Base-by-base conservation (phyloP, 2,113 vertebrate species). In the Solea solea region DNA sequence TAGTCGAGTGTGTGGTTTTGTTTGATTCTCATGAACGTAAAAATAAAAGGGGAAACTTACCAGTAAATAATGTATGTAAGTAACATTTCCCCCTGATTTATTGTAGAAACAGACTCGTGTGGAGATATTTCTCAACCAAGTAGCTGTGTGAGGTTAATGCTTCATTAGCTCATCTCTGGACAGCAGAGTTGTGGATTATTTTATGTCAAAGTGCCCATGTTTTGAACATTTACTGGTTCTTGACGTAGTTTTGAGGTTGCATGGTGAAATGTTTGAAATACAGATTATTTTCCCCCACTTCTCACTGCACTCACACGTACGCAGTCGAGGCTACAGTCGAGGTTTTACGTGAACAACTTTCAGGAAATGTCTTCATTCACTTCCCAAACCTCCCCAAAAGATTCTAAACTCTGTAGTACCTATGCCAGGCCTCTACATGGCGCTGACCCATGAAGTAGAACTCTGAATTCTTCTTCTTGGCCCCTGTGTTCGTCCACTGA, bases 401-500 rank as follows among this genome's bases (percentile, higher is more conserved):
- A n/a, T n/a, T 5, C 28, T 5, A 34, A 34, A 34, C 34, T 34
- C 5, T 34, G 34, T 2, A 34, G 34, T 34, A 34, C 34, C 3
- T 34, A 34, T 34, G 5, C 34, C 34, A 34, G 34, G 5, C 34
- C 34, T 34, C 3, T 6, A 34, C 5, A 6, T 34, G 34, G 34
- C 5, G 34, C 34, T 34, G 34, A 21, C 21, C 21, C 21, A 21
- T 21, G 21, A 21, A 21, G 21, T 21, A 21, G 21, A 21, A 21
- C 21, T 21, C 21, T 21, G 21, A 21, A 21, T 21, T 21, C 21
- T 21, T 21, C 21, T 21, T 21, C 21, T 1, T 21, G 21, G 21
- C 21, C 21, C 62, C 67, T 76, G 62, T 5, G 60, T 52, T 62
- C 7, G 60, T 52, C 59, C 50, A 0, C 69, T 81, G 49, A 80